Conservation (phyloP, 2,797 vertebrate species). For the Kryptopterus vitreolus region DNA sequence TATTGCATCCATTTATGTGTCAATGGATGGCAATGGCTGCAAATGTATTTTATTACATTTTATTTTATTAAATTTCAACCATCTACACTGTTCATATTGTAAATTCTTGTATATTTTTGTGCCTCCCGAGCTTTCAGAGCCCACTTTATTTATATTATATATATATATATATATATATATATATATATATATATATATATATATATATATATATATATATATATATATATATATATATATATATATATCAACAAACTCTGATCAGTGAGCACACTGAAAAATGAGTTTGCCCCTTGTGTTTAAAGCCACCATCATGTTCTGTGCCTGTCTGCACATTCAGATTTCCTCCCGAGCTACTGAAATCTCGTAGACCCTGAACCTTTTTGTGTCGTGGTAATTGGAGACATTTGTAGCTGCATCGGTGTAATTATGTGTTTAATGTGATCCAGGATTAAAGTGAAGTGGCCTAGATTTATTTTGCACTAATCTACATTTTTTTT, state of each 20-base stretch:
- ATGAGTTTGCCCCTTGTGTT: not conserved
- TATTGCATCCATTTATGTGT: not conserved
- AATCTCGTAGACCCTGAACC: slow-evolving; percentile 51
- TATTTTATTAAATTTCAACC: too few species aligned
- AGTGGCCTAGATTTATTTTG: slow-evolving; percentile 52
- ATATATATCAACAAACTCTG: not conserved
- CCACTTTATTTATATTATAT: too few species aligned
- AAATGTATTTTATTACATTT: too few species aligned
- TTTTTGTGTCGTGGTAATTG: slow-evolving; percentile 66
- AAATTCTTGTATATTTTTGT: not conserved
- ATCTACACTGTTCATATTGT: not conserved
- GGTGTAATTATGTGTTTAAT: slow-evolving; percentile 70
- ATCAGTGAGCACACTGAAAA: not conserved
- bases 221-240: too few species aligned
- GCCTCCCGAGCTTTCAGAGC: not conserved
- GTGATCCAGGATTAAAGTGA: slow-evolving; percentile 68
- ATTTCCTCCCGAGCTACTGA: slow-evolving; percentile 49
- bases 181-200: too few species aligned
- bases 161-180: too few species aligned
- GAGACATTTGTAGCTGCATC: slow-evolving; percentile 59
- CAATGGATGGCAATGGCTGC: too few species aligned
- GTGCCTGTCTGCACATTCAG: slow-evolving; percentile 38
- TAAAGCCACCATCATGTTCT: slow-evolving; percentile 32
- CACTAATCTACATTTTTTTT: slow-evolving; percentile 54
- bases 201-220: too few species aligned